Evolutionary conservation across 2,113 vertebrate species (phyloP).

Genomic region (Coptodon rendalli): DNA sequence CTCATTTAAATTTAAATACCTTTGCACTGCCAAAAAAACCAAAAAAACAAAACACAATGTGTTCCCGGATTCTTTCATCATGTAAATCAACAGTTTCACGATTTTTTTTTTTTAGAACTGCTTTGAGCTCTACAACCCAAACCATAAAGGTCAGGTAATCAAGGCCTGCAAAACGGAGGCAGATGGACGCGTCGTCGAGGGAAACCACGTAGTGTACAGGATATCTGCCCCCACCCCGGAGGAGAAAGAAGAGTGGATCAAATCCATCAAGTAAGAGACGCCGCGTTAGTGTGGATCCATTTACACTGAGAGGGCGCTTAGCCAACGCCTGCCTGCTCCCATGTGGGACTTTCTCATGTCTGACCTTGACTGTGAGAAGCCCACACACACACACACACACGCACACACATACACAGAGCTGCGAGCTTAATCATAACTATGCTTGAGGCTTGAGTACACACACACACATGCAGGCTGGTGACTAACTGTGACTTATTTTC

Average conservation of each 20-base stretch:
- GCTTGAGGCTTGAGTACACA: neutral
- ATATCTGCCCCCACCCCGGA: conserved; percentile 96
- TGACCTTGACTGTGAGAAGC: conserved; percentile 62
- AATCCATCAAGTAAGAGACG: conserved; percentile 90
- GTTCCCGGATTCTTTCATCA: neutral
- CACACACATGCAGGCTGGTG: neutral
- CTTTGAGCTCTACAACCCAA: conserved; percentile 94
- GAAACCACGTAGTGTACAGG: conserved; percentile 96
- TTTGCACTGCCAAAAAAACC: neutral
- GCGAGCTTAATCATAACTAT: neutral
- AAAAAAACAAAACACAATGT: neutral
- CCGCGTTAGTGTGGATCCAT: conserved; percentile 34
- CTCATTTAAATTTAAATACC: neutral
- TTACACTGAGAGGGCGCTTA: conserved; percentile 58
- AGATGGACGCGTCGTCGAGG: conserved; percentile 93
- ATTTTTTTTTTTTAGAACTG: conserved; percentile 78
- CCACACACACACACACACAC: neutral
- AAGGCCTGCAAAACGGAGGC: conserved; percentile 98
- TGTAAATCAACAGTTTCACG: neutral
- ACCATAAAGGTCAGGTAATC: conserved; percentile 96
- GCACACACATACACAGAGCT: neutral
- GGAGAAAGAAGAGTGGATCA: conserved; percentile 99
- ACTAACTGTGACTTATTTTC: conserved; percentile 36
- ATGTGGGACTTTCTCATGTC: conserved; percentile 48
- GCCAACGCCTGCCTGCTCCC: conserved; percentile 28